These are phyloP conservation scores for Carpatolechia fugitivella DNA, from an alignment of 2,888 invertebrate genomes.

Conservation along the genomic window DNA sequence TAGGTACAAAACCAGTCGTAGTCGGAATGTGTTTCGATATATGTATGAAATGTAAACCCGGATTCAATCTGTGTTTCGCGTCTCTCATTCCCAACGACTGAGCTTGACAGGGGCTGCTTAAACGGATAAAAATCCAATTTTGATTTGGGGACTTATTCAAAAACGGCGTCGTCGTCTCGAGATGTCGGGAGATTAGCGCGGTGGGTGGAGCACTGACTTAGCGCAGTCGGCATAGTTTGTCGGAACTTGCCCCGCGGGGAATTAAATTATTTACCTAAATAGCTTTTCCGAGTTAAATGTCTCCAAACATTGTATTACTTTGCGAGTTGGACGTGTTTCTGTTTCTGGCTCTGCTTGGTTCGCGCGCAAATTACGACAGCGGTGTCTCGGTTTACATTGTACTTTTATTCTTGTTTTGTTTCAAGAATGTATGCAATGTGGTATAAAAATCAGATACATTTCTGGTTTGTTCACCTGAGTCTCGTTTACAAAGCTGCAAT, in stretches of 20 bases:
- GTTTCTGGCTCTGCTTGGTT: background rate
- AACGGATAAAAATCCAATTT: constrained; percentile 57
- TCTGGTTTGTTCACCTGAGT: too few species aligned
- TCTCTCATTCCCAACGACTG: constrained; percentile 27
- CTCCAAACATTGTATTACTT: constrained; percentile 50
- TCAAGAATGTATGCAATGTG: background rate
- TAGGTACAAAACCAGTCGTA: background rate
- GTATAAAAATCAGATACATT: too few species aligned
- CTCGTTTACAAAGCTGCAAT: too few species aligned
- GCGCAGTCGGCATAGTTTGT: constrained; percentile 49
- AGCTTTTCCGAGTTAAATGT: constrained; percentile 57
- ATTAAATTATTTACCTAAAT: constrained; percentile 66
- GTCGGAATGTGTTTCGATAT: constrained; percentile 3
- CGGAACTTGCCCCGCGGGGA: constrained; percentile 47
- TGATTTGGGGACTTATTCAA: constrained; percentile 52
- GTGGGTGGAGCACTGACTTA: constrained; percentile 50
- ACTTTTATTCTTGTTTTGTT: background rate
- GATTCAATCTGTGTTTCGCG: constrained; percentile 26
- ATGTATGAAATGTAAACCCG: constrained; percentile 16
- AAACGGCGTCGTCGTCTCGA: constrained; percentile 43
- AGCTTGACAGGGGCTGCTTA: constrained; percentile 40
- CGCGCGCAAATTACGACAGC: background rate
- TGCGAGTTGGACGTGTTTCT: constrained; percentile 27
- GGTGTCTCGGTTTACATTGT: background rate
- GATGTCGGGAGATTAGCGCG: constrained; percentile 25